phyloP scores from a whole-genome alignment of 2,797 vertebrate genomes.

The Sylvilagus floridanus region DNA sequence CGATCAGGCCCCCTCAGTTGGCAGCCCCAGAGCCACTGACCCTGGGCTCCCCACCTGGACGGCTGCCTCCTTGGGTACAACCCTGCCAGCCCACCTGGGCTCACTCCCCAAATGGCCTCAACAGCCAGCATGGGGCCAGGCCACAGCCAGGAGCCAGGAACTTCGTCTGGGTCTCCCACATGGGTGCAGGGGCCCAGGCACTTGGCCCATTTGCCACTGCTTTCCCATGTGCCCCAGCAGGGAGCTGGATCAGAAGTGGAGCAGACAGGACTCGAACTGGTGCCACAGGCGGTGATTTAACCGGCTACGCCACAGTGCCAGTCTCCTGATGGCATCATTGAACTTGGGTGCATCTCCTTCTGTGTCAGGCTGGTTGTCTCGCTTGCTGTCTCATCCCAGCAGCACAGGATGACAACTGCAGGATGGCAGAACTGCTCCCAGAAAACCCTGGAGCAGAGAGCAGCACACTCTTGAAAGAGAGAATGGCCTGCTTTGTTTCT shows the following conservation, averaged over 20 bases:
- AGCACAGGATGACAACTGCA: neutral
- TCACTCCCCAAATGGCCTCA: too few relatives aligned
- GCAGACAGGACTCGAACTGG: too few relatives aligned
- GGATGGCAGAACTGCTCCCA: neutral
- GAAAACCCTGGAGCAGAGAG: neutral
- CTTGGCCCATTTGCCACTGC: too few relatives aligned
- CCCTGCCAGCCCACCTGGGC: neutral
- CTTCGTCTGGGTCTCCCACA: too few relatives aligned
- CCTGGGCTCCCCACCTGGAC: too few relatives aligned
- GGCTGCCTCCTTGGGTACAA: neutral
- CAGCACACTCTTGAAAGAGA: neutral
- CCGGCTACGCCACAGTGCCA: too few relatives aligned
- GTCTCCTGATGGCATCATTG: neutral
- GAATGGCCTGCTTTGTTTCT: accelerated
- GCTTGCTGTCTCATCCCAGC: neutral
- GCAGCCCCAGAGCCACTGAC: neutral
- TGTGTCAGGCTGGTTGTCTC: neutral
- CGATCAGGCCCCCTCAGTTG: neutral
- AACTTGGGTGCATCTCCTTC: neutral
- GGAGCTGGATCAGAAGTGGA: too few relatives aligned
- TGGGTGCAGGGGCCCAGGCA: too few relatives aligned
- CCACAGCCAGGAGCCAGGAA: too few relatives aligned
- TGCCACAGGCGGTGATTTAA: too few relatives aligned
- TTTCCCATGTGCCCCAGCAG: too few relatives aligned
- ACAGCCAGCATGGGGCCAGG: too few relatives aligned